Conservation (phyloP, 2,888 invertebrate genomes). For the Prosapia bicincta region DNA sequence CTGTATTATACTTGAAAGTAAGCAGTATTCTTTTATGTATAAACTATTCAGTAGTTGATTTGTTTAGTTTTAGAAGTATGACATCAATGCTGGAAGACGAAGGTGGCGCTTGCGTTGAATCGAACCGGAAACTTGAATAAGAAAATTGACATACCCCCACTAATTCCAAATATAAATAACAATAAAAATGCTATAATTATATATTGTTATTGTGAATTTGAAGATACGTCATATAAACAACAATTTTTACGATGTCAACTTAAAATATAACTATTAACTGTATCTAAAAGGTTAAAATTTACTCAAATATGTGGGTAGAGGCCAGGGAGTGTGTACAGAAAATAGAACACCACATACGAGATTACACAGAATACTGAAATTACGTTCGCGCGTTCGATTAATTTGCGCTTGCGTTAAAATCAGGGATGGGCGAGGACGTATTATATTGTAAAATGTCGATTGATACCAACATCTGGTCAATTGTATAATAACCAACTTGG, state of each 20-base stretch:
- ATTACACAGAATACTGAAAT: background rate
- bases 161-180: background rate
- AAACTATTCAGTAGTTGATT: background rate
- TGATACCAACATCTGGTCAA: background rate
- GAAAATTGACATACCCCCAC: background rate
- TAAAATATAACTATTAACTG: background rate
- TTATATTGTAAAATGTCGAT: background rate
- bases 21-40: background rate
- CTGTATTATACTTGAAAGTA: background rate
- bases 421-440: background rate
- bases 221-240: too few relatives aligned
- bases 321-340: background rate
- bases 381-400: background rate
- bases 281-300: background rate
- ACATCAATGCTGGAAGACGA: slow-evolving; percentile 10
- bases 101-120: slow-evolving; percentile 13
- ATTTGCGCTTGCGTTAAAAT: background rate
- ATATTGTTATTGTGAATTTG: too few relatives aligned
- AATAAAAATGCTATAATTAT: too few relatives aligned
- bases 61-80: slow-evolving; percentile 10
- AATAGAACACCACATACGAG: background rate
- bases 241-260: too few relatives aligned
- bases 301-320: background rate
- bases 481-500: background rate
- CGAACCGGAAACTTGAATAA: background rate